Evolutionary conservation across 2,888 invertebrate genomes (phyloP), one percentile per base, ranked within the genome.

Genomic region (Agriopis leucophaearia): DNA sequence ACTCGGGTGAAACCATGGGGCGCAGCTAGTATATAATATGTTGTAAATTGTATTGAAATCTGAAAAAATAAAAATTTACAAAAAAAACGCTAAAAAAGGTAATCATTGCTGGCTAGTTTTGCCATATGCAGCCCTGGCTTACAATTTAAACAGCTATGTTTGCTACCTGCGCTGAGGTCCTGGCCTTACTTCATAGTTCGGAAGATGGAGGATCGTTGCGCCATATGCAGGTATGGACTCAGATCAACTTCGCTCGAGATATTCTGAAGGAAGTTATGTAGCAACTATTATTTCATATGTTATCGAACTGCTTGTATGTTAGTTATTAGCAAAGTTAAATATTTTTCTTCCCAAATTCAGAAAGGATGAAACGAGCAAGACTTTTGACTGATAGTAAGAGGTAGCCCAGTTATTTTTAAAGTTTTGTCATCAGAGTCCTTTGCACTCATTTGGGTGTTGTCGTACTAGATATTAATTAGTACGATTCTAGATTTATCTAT

Each of bases 161-260:
- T 1, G 15, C 15, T 7, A 47, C 16, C 16, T 16, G 47, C 16
- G 10, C 1, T 47, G 47, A 16, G 47, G 16, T 16, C 16, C 47
- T 16, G 47, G 47, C 47, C 16, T 47, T 16, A 47, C 9, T 47
- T 16, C 27, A 27, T 27, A 27, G 27, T 6, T 1, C 47, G 13
- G 18, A 51, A 35, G 8, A 35, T 13, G 13, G 51, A 51, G 51
- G 51, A 51, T 27, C 51, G 12, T 13, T 51, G 35, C 51, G 27
- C 51, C 51, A 51, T 51, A n/a, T 51, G 51, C 51, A 51, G 18
- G 12, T 35, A 50, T 35, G 51, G 35, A 38, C 16, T 50, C n/a
- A n/a, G 44, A 48, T 45, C 18, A 27, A 52, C 36, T 45, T 42
- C 35, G 10, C 13, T 36, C 13, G 13, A 16, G 45, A 15, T 47